Percentiles rank a stretch among this genome's conserved stretches.
Conservation (phyloP, 2,888 invertebrate genomes). For the Epistrophe grossulariae region DNA sequence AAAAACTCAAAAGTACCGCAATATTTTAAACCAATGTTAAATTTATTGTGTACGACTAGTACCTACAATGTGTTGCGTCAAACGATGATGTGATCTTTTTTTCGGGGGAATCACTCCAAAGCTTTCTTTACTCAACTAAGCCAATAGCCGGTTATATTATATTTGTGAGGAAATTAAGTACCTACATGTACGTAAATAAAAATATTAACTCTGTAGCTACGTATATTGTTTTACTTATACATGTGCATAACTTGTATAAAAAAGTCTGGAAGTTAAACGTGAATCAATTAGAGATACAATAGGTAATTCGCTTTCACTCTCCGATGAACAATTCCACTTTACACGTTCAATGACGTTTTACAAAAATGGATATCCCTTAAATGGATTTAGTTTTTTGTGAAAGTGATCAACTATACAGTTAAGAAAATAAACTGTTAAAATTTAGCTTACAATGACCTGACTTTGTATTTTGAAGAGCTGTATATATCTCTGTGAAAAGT, state of each 20-base stretch:
- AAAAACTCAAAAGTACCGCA: neutral
- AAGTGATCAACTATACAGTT: neutral
- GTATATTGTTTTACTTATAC: neutral
- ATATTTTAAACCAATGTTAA: neutral
- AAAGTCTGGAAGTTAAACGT: slow-evolving; percentile 2
- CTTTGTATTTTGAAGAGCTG: too few species aligned
- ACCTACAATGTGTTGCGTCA: neutral
- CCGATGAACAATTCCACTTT: neutral
- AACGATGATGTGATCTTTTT: neutral
- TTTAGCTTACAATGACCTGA: too few species aligned
- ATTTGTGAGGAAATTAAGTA: neutral
- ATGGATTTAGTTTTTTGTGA: slow-evolving; percentile 9
- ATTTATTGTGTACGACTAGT: neutral
- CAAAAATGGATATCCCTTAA: slow-evolving; percentile 3
- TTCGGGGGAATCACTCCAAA: slow-evolving; percentile 1
- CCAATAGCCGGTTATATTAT: neutral
- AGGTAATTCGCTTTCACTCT: slow-evolving; percentile 18
- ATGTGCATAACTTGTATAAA: neutral
- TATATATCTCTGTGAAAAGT: too few species aligned
- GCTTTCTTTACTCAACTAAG: neutral
- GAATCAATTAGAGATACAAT: slow-evolving; percentile 20
- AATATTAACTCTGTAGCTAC: neutral
- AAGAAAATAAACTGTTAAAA: too few species aligned
- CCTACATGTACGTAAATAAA: too few species aligned
- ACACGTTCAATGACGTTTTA: slow-evolving; percentile 10